These are phyloP conservation scores for Epistrophe grossulariae DNA, from an alignment of 2,888 invertebrate genomes.

Conservation along the genomic window DNA sequence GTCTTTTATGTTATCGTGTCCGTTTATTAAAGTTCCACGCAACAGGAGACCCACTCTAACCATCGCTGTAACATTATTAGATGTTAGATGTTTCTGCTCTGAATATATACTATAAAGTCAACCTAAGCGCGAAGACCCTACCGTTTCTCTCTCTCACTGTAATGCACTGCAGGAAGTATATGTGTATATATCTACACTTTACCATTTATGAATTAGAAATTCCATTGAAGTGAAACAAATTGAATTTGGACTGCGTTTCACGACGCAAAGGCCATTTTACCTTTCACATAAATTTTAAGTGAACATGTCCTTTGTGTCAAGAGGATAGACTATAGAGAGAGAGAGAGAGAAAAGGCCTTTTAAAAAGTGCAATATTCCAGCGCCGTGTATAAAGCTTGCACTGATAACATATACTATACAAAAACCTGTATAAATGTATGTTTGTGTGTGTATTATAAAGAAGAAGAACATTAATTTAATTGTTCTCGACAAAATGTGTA, in stretches of 20 bases:
- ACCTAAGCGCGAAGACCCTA: no score
- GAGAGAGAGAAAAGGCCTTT: not conserved
- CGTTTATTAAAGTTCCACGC: slow-evolving; percentile 27
- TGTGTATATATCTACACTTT: not conserved
- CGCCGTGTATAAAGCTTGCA: not conserved
- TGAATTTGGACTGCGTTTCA: slow-evolving; percentile 56
- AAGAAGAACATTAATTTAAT: slow-evolving; percentile 58
- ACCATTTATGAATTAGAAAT: slow-evolving; percentile 59
- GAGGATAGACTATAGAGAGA: not conserved
- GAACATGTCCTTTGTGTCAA: slow-evolving; percentile 50
- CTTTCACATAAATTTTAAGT: slow-evolving; percentile 38
- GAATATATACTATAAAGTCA: not conserved
- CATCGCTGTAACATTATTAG: not conserved
- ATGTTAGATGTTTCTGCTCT: not conserved
- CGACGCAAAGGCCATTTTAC: slow-evolving; percentile 40
- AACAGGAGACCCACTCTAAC: slow-evolving; percentile 19
- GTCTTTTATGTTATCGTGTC: slow-evolving; percentile 4
- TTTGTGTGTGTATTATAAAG: not conserved
- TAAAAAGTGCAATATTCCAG: slow-evolving; percentile 38
- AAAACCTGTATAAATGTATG: not conserved
- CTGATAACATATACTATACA: not conserved
- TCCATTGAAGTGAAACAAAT: slow-evolving; percentile 61
- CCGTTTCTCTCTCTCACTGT: no score
- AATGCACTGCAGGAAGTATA: not conserved
- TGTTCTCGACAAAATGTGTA: slow-evolving; percentile 51